Evolutionary conservation across 2,113 vertebrate species (phyloP), one percentile per base, ranked within the genome.

Genomic region (Mesembrinibis cayennensis): DNA sequence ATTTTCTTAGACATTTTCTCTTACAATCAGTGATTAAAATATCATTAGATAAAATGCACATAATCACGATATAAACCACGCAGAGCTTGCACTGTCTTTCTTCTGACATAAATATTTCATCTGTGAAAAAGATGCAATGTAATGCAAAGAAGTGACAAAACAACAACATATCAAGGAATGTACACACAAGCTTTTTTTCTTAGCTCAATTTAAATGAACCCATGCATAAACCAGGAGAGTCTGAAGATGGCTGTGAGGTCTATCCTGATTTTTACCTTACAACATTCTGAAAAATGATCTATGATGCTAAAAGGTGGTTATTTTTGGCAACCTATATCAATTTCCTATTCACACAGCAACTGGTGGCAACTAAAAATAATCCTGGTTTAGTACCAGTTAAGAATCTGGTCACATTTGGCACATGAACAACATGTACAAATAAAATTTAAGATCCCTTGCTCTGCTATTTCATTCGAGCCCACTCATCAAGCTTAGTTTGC

Each of bases 281-380:
- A 73, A 86, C 71, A 83, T 25, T 71, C 76, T 89, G 94, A 87
- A 90, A 94, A 93, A 95, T n/a, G 3, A 87, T 93, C 84, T 81
- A 63, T 61, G 89, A 65, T 96, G 88, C 69, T 83, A 83, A 84
- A 97, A 97, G 61, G 80, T 77, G 87, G 90, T 92, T 98, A 97
- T 98, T 98, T 97, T 93, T 94, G 98, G 97, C 95, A 92, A 36
- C 77, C 89, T 91, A 36, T 97, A 91, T 97, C 96, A 76, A 80
- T 98, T 97, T 96, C 85, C 86, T 95, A 76, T 97, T 97, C 97
- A 97, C 94, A 96, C 90, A 98, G 98, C 98, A 98, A 98, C 98
- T 98, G 97, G 97, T 98, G 97, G 97, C 94, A 86, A 91, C 97
- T 98, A 98, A 98, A 98, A 98, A 98, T 98, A 98, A 92, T 89